Conservation (phyloP, 2,888 invertebrate genomes). For the Heliconius charithonia region DNA sequence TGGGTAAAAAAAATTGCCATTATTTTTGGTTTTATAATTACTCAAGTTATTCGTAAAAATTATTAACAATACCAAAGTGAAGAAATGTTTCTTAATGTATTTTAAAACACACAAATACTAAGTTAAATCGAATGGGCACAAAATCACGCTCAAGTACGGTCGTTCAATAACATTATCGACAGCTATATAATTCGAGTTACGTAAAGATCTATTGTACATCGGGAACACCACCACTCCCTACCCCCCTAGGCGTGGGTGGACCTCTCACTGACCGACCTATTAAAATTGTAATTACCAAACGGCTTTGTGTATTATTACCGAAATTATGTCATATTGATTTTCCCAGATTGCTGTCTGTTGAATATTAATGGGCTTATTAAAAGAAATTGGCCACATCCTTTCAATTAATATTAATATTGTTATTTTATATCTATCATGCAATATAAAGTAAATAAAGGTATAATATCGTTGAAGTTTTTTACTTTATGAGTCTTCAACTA, state of each 20-base stretch:
- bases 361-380: constrained; percentile 39
- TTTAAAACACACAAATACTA: constrained; percentile 18
- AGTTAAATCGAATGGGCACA: constrained; percentile 25
- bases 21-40: not conserved
- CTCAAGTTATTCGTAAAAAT: not conserved
- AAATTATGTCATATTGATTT: constrained; percentile 72
- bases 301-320: constrained; percentile 72
- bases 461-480: not conserved
- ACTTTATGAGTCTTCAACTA: constrained; percentile 8
- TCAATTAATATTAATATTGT: constrained; percentile 18
- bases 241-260: constrained; percentile 45
- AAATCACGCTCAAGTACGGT: constrained; percentile 52
- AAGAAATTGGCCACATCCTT: constrained; percentile 29
- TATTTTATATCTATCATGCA: not conserved
- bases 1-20: not conserved
- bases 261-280: constrained; percentile 73
- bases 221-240: constrained; percentile 52
- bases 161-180: constrained; percentile 65
- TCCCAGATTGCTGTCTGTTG: constrained; percentile 43
- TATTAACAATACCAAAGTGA: not conserved
- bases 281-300: constrained; percentile 78
- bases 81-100: constrained; percentile 6
- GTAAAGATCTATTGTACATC: constrained; percentile 65
- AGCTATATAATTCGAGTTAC: constrained; percentile 69
- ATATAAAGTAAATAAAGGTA: not conserved